phyloP scores from a whole-genome alignment of 2,113 vertebrate genomes.

The Sceloporus undulatus region DNA sequence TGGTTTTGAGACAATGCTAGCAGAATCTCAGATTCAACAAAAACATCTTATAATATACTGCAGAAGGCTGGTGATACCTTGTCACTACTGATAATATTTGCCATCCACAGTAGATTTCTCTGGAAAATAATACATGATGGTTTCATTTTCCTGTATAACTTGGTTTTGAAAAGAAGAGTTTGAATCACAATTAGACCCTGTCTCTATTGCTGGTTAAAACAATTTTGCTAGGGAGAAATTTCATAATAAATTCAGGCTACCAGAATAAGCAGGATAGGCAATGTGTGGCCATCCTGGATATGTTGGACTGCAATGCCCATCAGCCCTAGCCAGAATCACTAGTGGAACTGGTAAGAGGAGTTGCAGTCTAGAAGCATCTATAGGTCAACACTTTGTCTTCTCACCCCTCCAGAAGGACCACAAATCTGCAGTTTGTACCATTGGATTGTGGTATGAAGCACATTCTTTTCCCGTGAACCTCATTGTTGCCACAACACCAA shows the following conservation, averaged over 20 bases:
- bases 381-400: no score
- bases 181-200: background rate
- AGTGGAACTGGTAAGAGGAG: no score
- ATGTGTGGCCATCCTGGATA: background rate
- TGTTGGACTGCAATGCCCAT: no score
- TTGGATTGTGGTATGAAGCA: no score
- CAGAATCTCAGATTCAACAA: slow-evolving; percentile 1
- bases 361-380: no score
- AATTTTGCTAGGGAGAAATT: background rate
- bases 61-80: background rate
- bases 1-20: background rate
- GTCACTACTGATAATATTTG: background rate
- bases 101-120: background rate
- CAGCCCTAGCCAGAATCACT: no score
- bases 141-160: background rate
- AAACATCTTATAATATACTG: background rate
- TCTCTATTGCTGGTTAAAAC: background rate
- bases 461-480: no score
- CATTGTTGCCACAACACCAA: no score
- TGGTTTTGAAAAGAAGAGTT: background rate
- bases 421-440: no score
- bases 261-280: background rate
- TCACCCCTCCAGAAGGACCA: no score
- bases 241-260: background rate
- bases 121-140: background rate